Percentiles rank a stretch among this genome's conserved stretches.
Evolutionary conservation across 1,140 invertebrate species (phyloP).

Genomic region (Hypothenemus hampei): DNA sequence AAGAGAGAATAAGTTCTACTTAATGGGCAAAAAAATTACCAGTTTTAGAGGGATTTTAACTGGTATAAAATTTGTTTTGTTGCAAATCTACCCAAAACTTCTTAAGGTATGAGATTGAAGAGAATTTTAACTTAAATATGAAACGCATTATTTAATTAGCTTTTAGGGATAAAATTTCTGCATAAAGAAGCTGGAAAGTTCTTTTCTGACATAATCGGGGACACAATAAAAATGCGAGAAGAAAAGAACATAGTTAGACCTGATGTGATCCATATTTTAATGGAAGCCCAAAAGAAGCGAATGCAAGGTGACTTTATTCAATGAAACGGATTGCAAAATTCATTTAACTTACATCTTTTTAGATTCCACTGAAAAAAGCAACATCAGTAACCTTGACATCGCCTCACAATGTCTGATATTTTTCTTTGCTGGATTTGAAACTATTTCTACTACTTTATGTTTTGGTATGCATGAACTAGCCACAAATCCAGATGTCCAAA

Average conservation of each 20-base stretch:
- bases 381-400: conserved; percentile 32
- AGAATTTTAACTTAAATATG: not conserved
- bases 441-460: conserved; percentile 44
- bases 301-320: not conserved
- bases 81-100: not conserved
- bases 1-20: conserved; percentile 42
- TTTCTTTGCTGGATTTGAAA: conserved; percentile 61
- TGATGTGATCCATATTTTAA: conserved; percentile 47
- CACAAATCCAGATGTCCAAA: conserved; percentile 50
- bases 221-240: conserved; percentile 42
- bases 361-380: not conserved
- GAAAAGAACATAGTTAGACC: conserved; percentile 41
- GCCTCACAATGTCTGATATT: conserved; percentile 54
- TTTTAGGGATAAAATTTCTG: conserved; percentile 14
- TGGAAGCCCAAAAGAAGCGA: conserved; percentile 42
- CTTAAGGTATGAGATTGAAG: not conserved
- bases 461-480: conserved; percentile 48
- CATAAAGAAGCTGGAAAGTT: conserved; percentile 26
- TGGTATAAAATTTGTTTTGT: not conserved
- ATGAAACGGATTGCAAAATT: conserved; percentile 4
- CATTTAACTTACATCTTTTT: not conserved
- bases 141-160: not conserved
- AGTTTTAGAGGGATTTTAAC: not conserved
- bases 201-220: conserved; percentile 37
- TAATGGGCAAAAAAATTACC: conserved; percentile 37